Conservation (phyloP, 1,140 invertebrate genomes). For the Drosophila nigromelanica region DNA sequence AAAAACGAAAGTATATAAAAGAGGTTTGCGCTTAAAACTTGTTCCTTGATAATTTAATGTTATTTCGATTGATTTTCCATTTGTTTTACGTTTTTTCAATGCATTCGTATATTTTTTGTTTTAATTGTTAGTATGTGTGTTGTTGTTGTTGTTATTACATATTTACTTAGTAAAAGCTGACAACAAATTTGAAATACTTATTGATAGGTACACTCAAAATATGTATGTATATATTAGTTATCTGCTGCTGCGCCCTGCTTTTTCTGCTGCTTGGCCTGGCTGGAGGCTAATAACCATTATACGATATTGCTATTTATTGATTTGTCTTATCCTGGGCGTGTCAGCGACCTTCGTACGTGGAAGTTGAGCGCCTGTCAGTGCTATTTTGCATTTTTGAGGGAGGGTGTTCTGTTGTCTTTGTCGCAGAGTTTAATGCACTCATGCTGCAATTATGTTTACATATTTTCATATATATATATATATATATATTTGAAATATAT, state of each 20-base stretch:
- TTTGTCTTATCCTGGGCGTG: constrained; percentile 56
- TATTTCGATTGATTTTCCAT: constrained; percentile 27
- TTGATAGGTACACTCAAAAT: constrained; percentile 76
- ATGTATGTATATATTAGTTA: constrained; percentile 40
- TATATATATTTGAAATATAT: too few relatives aligned
- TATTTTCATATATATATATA: constrained; percentile 71
- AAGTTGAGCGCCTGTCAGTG: constrained; percentile 27
- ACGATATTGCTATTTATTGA: constrained; percentile 53
- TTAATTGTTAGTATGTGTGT: constrained; percentile 55
- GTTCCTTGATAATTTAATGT: constrained; percentile 22
- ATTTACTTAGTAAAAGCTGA: constrained; percentile 79
- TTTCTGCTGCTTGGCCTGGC: neutral
- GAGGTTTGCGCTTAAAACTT: constrained; percentile 35
- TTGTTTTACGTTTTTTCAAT: constrained; percentile 56
- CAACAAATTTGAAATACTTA: constrained; percentile 81
- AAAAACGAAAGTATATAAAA: too few relatives aligned
- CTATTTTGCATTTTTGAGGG: constrained; percentile 16
- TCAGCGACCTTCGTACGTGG: constrained; percentile 20
- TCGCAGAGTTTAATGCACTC: constrained; percentile 27
- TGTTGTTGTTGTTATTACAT: constrained; percentile 44
- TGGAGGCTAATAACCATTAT: constrained; percentile 14
- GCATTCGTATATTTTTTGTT: constrained; percentile 46
- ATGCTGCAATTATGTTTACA: constrained; percentile 49
- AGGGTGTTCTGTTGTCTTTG: constrained; percentile 19
- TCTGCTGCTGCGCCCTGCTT: constrained; percentile 1